Base-by-base conservation (phyloP, 2,797 vertebrate genomes). In the Pipistrellus kuhlii region DNA sequence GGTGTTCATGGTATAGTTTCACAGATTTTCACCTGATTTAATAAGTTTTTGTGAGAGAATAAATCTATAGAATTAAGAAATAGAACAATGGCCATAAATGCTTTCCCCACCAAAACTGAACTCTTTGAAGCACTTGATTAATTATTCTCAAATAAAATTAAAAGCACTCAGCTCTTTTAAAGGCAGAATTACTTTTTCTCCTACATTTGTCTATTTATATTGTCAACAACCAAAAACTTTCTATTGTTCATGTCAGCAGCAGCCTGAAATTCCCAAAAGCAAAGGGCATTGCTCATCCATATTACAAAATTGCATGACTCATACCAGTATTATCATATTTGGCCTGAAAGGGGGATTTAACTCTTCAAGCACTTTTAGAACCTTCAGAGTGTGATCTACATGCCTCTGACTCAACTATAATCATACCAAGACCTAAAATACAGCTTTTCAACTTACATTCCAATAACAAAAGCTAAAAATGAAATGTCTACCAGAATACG, bases 71-170 rank as follows among this genome's bases (percentile, higher is more conserved):
- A 83, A 55, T 30, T 30, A 83, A 44, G 18, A 32, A 6, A 51
- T 6, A 55, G 64, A 59, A 78, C 0, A 25, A n/a, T 55, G 51
- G 5, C 57, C 27, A 35, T 38, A 76, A 59, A 25, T 72, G 27
- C 25, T 51, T 75, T 13, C 25, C 20, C 46, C 32, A n/a, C n/a
- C 8, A 10, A 41, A 53, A 53, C 8, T 59, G 4, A 53, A 25
- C 10, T 59, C 48, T 11, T 51, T 23, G 1, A 86, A 81, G n/a
- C 82, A 6, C 46, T 95, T 46, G 7, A 35, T 32, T 87, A 35
- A 81, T 57, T 55, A 85, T 41, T 64, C 87, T 66, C 23, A 81
- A 95, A 62, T 30, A 85, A 77, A 85, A 23, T 3, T 8, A 73
- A 48, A 57, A 2, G 6, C 23, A 69, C 51, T 64, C 73, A 46